Base-by-base conservation (phyloP, 2,888 invertebrate genomes). In the Camptogramma bilineatum region DNA sequence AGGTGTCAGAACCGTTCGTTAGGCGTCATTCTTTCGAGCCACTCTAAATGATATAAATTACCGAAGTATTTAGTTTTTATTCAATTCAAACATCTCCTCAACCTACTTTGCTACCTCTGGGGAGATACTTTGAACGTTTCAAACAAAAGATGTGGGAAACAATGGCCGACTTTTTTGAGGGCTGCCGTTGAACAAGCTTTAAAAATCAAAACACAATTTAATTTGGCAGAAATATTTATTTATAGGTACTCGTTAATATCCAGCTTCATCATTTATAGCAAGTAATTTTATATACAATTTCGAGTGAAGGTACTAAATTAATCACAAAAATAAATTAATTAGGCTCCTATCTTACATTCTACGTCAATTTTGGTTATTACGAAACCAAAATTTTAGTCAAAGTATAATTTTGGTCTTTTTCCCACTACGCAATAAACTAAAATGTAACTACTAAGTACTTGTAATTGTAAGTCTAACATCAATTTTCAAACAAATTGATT, bases 201-300 rank as follows among this genome's bases (percentile, higher is more conserved):
- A 16, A 66, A 78, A 84, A 87, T 82, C 73, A 84, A 88, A 84
- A 80, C 75, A 80, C 76, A 68, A 71, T 70, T 71, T 88, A 87
- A 92, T 93, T 93, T 93, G 93, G 93, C 93, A 92, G 92, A 93
- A 91, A 91, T 91, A 90, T 92, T 92, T 91, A 91, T 91, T 92
- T 86, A 88, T 91, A 56, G 46, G 48, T 56, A 92, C 88, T 89
- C 85, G 87, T 88, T 88, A 88, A 91, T 88, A 82, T 87, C 88
- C 89, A 92, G 91, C 91, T 84, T 86, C 84, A 81, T 88, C 87
- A 85, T 87, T 86, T 85, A 87, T 88, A 91, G 91, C 90, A 87
- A 83, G 83, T 88, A 84, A 86, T 83, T 83, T 76, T 91, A 92
- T 92, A 86, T 92, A 92, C 92, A 93, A 85, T 83, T 84, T 86